A percentile compares a stretch with the other conserved stretches of the same genome.
These are phyloP conservation scores for Silurus meridionalis DNA, from an alignment of 2,113 vertebrate genomes.

Conservation along the genomic window DNA sequence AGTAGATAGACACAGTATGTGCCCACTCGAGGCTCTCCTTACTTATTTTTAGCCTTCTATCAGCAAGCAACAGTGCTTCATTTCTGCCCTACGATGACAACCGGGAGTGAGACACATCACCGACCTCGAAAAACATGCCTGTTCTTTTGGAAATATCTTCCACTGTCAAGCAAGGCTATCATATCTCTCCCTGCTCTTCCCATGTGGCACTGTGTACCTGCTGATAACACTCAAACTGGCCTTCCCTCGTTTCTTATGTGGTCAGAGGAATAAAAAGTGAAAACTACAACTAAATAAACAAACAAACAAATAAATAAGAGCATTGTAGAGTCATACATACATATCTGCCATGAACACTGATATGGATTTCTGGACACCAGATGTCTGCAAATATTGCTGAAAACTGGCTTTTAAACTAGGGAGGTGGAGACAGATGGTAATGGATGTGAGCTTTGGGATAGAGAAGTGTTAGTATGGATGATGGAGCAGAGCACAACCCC, in stretches of 20 bases:
- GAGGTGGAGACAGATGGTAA: constrained; percentile 22
- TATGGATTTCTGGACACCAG: not conserved
- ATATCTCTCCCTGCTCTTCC: constrained; percentile 30
- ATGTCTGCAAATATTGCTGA: not conserved
- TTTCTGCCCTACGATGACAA: constrained; percentile 33
- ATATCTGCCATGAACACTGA: constrained; percentile 10
- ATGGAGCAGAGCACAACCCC: constrained; percentile 18
- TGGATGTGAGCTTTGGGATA: constrained; percentile 26
- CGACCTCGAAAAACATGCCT: constrained; percentile 47
- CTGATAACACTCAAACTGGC: constrained; percentile 14
- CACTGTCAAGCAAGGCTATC: constrained; percentile 47
- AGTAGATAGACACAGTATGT: constrained; percentile 13
- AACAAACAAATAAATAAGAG: not conserved
- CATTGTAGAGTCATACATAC: not conserved
- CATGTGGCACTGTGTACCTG: constrained; percentile 8
- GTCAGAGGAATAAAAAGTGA: constrained; percentile 15
- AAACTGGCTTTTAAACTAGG: not conserved
- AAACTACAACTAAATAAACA: not conserved
- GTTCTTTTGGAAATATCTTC: constrained; percentile 55
- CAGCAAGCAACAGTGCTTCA: constrained; percentile 32
- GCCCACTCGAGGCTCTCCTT: constrained; percentile 7
- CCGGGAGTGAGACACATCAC: constrained; percentile 34
- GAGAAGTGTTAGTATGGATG: constrained; percentile 27
- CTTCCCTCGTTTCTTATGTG: constrained; percentile 27
- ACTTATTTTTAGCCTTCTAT: constrained; percentile 44